Percentiles rank a stretch among this genome's conserved stretches.
These are phyloP conservation scores for Calcarius lapponicus DNA, from an alignment of 2,797 vertebrate species.

Conservation along the genomic window DNA sequence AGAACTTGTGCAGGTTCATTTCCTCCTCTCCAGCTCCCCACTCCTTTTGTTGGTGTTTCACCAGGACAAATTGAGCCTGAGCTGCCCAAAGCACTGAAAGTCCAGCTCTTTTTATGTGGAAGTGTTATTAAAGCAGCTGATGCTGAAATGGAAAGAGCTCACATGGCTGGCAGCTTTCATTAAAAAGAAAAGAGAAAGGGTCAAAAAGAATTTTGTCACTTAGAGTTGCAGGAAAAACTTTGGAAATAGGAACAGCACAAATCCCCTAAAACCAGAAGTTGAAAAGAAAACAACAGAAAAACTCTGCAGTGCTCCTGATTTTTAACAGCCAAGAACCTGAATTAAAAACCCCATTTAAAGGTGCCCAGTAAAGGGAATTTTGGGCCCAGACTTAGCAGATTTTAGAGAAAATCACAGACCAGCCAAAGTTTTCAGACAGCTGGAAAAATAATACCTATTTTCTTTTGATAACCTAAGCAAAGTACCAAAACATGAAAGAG, in stretches of 20 bases:
- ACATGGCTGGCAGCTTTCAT: conserved; percentile 11
- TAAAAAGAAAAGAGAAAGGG: not conserved
- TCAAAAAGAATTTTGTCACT: not conserved
- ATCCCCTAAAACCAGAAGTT: not conserved
- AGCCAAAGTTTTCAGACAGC: not conserved
- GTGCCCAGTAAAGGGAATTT: not conserved
- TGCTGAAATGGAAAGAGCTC: not conserved
- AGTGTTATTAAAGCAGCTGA: not conserved
- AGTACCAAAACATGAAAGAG: not conserved
- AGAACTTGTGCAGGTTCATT: not conserved
- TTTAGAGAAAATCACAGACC: not conserved
- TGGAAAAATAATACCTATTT: conserved; percentile 1
- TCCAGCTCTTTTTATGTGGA: not conserved
- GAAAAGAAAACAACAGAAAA: not conserved
- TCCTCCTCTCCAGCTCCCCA: not conserved
- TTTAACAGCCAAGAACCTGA: not conserved
- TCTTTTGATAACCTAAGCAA: conserved; percentile 26
- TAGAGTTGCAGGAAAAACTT: not conserved
- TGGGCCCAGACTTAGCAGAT: not conserved
- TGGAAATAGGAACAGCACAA: not conserved
- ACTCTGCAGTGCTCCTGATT: not conserved
- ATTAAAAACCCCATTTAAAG: not conserved
- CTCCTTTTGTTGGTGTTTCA: not conserved
- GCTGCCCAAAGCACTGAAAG: not conserved
- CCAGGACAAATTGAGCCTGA: not conserved